Percentiles rank a stretch among this genome's conserved stretches.
These are phyloP conservation scores for Drosophila pseudoananassae DNA, from an alignment of 1,140 invertebrate species.

Conservation along the genomic window DNA sequence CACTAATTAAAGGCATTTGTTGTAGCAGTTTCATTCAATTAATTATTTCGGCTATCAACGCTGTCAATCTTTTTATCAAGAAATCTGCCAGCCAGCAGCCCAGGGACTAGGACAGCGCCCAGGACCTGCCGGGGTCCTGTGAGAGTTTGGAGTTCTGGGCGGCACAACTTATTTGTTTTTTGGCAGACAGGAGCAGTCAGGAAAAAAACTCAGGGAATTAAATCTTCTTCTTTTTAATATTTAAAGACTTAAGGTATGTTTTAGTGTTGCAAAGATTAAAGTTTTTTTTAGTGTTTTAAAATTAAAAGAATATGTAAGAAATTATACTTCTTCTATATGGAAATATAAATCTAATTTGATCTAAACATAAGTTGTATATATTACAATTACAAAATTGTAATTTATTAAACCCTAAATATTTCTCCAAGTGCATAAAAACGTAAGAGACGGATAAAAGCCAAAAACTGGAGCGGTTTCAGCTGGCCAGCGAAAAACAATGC, in stretches of 20 bases:
- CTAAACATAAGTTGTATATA: too few species aligned
- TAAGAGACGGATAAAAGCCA: background rate
- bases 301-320: too few species aligned
- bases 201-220: background rate
- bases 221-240: too few species aligned
- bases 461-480: constrained; percentile 3
- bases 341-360: too few species aligned
- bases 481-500: constrained; percentile 43
- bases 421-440: background rate
- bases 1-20: constrained; percentile 81
- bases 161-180: constrained; percentile 39
- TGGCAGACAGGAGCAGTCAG: constrained; percentile 19
- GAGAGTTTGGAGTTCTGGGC: constrained; percentile 17
- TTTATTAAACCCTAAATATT: background rate
- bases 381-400: background rate
- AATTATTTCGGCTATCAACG: constrained; percentile 80
- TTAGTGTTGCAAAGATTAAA: too few species aligned
- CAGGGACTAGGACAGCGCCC: background rate
- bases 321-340: too few species aligned
- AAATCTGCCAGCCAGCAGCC: constrained; percentile 61
- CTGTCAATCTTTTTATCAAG: constrained; percentile 81
- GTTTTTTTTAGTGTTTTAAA: too few species aligned
- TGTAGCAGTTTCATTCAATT: constrained; percentile 80
- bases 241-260: too few species aligned
- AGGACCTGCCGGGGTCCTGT: background rate